Evolutionary conservation across 1,140 invertebrate species (phyloP).

Genomic region (Drosophila nigromelanica): DNA sequence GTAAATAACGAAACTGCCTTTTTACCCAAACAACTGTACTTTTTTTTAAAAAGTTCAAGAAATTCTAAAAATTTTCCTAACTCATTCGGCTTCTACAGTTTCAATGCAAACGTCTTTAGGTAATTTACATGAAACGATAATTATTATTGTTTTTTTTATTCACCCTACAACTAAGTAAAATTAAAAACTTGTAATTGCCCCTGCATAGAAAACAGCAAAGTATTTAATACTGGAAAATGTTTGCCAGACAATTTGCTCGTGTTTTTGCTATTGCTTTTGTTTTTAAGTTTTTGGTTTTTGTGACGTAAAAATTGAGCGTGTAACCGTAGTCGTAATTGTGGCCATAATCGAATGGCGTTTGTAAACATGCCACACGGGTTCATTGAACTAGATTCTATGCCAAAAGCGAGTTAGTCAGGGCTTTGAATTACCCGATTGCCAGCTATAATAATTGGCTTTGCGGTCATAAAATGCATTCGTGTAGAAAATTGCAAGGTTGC

Average conservation of each 20-base stretch:
- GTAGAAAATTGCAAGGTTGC: slow-evolving; percentile 78
- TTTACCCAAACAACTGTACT: too few relatives aligned
- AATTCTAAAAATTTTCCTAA: too few relatives aligned
- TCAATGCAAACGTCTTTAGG: neutral
- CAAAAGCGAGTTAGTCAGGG: slow-evolving; percentile 39
- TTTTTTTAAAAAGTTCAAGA: too few relatives aligned
- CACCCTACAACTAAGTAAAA: slow-evolving; percentile 1
- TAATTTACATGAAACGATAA: neutral
- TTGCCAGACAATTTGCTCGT: slow-evolving; percentile 17
- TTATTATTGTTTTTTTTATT: neutral
- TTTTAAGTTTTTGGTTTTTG: neutral
- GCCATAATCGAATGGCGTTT: slow-evolving; percentile 46
- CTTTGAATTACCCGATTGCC: slow-evolving; percentile 47
- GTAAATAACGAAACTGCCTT: too few relatives aligned
- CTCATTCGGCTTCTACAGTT: neutral
- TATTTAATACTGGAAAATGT: slow-evolving; percentile 11
- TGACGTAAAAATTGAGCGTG: slow-evolving; percentile 37
- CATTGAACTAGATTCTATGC: slow-evolving; percentile 47
- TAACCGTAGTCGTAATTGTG: slow-evolving; percentile 32
- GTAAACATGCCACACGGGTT: slow-evolving; percentile 36
- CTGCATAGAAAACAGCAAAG: slow-evolving; percentile 10
- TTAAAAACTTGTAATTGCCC: slow-evolving; percentile 18
- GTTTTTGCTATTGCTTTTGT: slow-evolving; percentile 2
- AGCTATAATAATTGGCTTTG: slow-evolving; percentile 52
- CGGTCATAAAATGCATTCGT: slow-evolving; percentile 69